These are phyloP conservation scores for Smutsia gigantea DNA, from an alignment of 2,797 vertebrate genomes.

Conservation along the genomic window DNA sequence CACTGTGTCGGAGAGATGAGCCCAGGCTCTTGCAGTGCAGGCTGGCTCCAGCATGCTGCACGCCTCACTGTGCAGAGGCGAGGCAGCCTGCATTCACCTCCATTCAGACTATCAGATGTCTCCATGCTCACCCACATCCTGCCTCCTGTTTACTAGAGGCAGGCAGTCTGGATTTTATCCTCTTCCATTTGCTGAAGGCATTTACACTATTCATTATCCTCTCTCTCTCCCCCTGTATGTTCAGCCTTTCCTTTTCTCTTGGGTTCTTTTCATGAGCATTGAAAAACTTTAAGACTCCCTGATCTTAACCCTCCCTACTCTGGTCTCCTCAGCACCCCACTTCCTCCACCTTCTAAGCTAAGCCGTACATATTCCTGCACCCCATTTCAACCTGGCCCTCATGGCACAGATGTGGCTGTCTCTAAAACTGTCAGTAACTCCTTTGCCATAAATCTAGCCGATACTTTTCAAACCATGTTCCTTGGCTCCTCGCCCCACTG, in stretches of 20 bases:
- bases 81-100: neutral
- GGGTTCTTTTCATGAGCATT: neutral
- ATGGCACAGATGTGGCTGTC: neutral
- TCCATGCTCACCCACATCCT: neutral
- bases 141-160: too few relatives aligned
- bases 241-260: neutral
- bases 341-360: neutral
- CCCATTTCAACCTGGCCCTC: neutral
- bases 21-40: fast-evolving
- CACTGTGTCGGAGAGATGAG: neutral
- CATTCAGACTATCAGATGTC: neutral
- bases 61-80: too few relatives aligned
- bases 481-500: neutral
- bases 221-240: neutral
- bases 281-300: neutral
- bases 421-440: too few relatives aligned
- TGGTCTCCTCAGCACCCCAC: too few relatives aligned
- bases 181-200: neutral
- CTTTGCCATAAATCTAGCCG: neutral
- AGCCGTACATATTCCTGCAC: neutral
- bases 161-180: too few relatives aligned
- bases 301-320: neutral
- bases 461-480: neutral
- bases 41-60: neutral
- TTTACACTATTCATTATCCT: neutral